Percentiles rank a stretch among this genome's conserved stretches.
These are phyloP conservation scores for Muricea muricata DNA, from an alignment of 92 coral and sea anemone species.

Conservation along the genomic window DNA sequence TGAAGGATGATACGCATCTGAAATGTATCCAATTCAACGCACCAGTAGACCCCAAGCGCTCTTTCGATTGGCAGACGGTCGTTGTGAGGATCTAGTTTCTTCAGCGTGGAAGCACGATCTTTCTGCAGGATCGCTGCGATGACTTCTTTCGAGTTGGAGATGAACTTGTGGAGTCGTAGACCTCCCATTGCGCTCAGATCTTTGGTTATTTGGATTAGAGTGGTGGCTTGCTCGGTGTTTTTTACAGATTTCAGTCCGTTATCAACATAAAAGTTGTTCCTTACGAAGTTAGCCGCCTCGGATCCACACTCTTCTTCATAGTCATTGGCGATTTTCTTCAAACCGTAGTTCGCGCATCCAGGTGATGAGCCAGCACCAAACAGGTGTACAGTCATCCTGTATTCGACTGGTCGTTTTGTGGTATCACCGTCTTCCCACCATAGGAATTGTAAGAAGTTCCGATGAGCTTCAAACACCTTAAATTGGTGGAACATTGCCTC, in stretches of 20 bases:
- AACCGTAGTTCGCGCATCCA: conserved; percentile 51
- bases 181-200: conserved; percentile 57
- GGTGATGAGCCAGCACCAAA: conserved; percentile 62
- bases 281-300: conserved; percentile 41
- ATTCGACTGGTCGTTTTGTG: conserved; percentile 16
- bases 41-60: conserved; percentile 67
- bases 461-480: conserved; percentile 26
- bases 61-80: conserved; percentile 56
- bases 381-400: conserved; percentile 56
- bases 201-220: conserved; percentile 41
- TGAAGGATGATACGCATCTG: conserved; percentile 56
- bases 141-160: conserved; percentile 54
- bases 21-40: conserved; percentile 54
- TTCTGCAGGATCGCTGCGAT: conserved; percentile 24
- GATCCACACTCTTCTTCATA: conserved; percentile 28
- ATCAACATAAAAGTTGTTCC: conserved; percentile 59
- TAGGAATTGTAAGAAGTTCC: conserved; percentile 28
- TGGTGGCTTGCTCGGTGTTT: conserved; percentile 34
- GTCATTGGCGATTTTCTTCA: conserved; percentile 53
- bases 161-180: conserved; percentile 58
- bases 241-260: conserved; percentile 62
- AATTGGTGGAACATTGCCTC: conserved; percentile 60
- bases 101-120: conserved; percentile 40
- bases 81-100: conserved; percentile 36
- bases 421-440: conserved; percentile 52